These are phyloP conservation scores for Lycodopsis pacificus DNA, from an alignment of 2,797 vertebrate genomes.

Conservation along the genomic window DNA sequence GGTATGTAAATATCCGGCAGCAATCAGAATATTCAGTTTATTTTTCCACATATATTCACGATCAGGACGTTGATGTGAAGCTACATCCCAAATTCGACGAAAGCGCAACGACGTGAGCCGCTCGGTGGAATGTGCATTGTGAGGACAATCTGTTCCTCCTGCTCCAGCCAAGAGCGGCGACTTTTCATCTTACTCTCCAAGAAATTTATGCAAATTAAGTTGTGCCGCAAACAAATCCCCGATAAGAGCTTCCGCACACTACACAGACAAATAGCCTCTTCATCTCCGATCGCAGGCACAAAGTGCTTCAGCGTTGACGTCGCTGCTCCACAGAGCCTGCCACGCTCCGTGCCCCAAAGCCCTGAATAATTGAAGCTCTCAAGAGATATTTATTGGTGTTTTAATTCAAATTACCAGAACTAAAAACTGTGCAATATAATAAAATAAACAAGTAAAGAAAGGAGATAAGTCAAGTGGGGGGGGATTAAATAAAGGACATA, in stretches of 20 bases:
- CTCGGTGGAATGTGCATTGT: conserved; percentile 33
- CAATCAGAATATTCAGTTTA: not conserved
- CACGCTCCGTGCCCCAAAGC: conserved; percentile 56
- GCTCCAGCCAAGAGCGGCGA: conserved; percentile 59
- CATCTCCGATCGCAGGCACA: conserved; percentile 68
- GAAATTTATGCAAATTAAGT: conserved; percentile 76
- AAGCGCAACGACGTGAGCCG: conserved; percentile 12
- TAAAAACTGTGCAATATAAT: conserved; percentile 28
- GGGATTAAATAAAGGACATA: not conserved
- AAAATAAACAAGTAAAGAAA: conserved; percentile 22
- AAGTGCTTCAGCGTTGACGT: conserved; percentile 58
- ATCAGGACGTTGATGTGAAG: conserved; percentile 15
- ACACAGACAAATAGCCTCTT: conserved; percentile 75
- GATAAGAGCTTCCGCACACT: conserved; percentile 68
- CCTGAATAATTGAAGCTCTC: conserved; percentile 64
- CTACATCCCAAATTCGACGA: conserved; percentile 26
- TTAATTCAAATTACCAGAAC: conserved; percentile 49
- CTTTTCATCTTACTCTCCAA: conserved; percentile 67
- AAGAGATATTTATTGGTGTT: conserved; percentile 45
- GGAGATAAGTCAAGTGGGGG: not conserved
- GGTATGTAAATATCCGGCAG: not conserved
- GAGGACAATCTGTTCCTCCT: conserved; percentile 55
- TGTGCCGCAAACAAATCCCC: conserved; percentile 72
- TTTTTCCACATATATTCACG: conserved; percentile 2
- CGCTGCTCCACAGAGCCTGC: conserved; percentile 38